Evolutionary conservation across 2,888 invertebrate genomes (phyloP).

Genomic region (Mythimna lalbum): DNA sequence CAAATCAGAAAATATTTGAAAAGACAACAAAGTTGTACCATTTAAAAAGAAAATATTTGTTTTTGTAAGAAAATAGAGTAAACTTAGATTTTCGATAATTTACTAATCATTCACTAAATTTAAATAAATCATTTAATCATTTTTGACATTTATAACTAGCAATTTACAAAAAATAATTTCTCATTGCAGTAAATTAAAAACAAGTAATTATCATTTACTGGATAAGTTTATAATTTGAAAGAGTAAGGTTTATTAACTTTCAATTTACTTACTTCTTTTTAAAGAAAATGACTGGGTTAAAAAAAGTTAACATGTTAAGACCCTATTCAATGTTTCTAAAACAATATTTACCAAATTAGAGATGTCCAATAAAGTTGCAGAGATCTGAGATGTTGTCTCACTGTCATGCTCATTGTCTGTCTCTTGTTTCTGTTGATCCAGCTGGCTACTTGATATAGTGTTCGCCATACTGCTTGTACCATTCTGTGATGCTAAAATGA

Average conservation of each 20-base stretch:
- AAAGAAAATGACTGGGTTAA: background rate
- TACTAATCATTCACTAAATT: background rate
- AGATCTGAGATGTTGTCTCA: conserved; percentile 82
- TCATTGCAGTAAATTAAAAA: too few relatives aligned
- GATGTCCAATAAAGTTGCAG: conserved; percentile 83
- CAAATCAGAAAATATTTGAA: background rate
- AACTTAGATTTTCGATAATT: background rate
- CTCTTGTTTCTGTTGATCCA: conserved; percentile 72
- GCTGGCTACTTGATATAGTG: conserved; percentile 71
- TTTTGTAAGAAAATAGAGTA: background rate
- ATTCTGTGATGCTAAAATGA: conserved; percentile 80
- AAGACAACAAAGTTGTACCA: background rate
- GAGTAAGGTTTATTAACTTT: background rate
- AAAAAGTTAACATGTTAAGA: background rate
- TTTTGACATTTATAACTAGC: too few relatives aligned
- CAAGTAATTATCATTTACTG: background rate
- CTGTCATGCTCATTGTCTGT: conserved; percentile 79
- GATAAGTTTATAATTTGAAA: background rate
- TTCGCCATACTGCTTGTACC: conserved; percentile 74
- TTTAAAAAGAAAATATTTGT: background rate
- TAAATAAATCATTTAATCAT: too few relatives aligned
- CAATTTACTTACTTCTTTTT: background rate
- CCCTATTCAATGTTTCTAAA: background rate
- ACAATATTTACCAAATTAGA: conserved; percentile 82
- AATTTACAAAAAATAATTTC: too few relatives aligned